A percentile compares a stretch with the other conserved stretches of the same genome.
Evolutionary conservation across 1,140 invertebrate genomes (phyloP).

Genomic region (Atta colombica): DNA sequence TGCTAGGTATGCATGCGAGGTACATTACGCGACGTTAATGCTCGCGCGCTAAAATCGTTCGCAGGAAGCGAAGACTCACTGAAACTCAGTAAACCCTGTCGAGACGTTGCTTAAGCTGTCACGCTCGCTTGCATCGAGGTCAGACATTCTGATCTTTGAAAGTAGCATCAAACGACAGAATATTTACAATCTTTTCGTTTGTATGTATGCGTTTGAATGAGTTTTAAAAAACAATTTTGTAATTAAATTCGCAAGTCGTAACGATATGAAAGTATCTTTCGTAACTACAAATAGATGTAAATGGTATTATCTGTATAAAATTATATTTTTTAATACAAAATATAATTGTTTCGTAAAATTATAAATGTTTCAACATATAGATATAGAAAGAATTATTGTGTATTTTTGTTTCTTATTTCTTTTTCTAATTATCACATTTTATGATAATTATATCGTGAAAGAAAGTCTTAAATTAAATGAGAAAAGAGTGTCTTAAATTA

Average conservation of each 20-base stretch:
- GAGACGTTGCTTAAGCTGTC: constrained; percentile 57
- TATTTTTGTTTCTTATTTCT: background rate
- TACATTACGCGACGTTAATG: constrained; percentile 75
- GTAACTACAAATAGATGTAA: background rate
- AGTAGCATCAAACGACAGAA: background rate
- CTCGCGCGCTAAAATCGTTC: constrained; percentile 71
- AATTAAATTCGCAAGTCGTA: background rate
- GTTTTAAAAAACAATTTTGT: background rate
- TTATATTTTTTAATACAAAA: background rate
- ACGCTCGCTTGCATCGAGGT: constrained; percentile 51
- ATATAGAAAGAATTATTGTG: background rate
- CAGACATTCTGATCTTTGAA: constrained; percentile 18
- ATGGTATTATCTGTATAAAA: background rate
- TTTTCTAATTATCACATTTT: background rate
- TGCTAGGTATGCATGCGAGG: constrained; percentile 73
- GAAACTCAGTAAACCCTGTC: constrained; percentile 58
- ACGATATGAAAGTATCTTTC: background rate
- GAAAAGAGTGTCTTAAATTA: background rate
- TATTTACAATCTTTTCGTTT: background rate
- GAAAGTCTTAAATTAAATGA: background rate
- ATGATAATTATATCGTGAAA: background rate
- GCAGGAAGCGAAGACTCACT: constrained; percentile 60
- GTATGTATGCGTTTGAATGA: background rate
- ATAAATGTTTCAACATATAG: background rate
- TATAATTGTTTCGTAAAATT: background rate